Evolutionary conservation across 2,888 invertebrate genomes (phyloP).

Genomic region (Masnerella sp.): DNA sequence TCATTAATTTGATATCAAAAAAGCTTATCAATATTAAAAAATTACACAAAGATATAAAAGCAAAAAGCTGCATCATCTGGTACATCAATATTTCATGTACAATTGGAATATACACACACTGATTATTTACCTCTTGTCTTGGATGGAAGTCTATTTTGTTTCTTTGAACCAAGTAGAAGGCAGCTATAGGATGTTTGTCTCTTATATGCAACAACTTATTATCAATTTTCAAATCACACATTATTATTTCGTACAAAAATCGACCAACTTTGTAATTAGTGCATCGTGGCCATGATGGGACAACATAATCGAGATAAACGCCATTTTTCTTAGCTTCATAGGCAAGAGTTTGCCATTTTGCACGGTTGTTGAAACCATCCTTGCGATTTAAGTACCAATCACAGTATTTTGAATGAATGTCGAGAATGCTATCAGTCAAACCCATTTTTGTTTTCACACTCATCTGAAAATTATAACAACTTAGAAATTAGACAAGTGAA

Average conservation of each 20-base stretch:
- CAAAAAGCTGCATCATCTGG: neutral
- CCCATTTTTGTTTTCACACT: slow-evolving; percentile 83
- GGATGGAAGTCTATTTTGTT: slow-evolving; percentile 77
- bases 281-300: slow-evolving; percentile 83
- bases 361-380: slow-evolving; percentile 78
- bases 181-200: slow-evolving; percentile 82
- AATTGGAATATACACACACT: too few relatives aligned
- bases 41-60: too few relatives aligned
- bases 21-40: too few relatives aligned
- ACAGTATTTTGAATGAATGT: slow-evolving; percentile 83
- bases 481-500: slow-evolving; percentile 2
- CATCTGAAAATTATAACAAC: slow-evolving; percentile 78
- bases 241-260: slow-evolving; percentile 91
- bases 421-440: slow-evolving; percentile 82
- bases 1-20: too few relatives aligned
- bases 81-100: neutral
- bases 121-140: slow-evolving; percentile 85
- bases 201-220: slow-evolving; percentile 80
- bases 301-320: slow-evolving; percentile 78
- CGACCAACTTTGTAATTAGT: slow-evolving; percentile 85
- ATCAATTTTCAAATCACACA: slow-evolving; percentile 91
- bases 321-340: slow-evolving; percentile 73
- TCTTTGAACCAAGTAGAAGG: slow-evolving; percentile 88
- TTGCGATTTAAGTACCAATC: slow-evolving; percentile 81
- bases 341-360: slow-evolving; percentile 85